Evolutionary conservation across 2,888 invertebrate species (phyloP).

Genomic region (Apamea crenata): DNA sequence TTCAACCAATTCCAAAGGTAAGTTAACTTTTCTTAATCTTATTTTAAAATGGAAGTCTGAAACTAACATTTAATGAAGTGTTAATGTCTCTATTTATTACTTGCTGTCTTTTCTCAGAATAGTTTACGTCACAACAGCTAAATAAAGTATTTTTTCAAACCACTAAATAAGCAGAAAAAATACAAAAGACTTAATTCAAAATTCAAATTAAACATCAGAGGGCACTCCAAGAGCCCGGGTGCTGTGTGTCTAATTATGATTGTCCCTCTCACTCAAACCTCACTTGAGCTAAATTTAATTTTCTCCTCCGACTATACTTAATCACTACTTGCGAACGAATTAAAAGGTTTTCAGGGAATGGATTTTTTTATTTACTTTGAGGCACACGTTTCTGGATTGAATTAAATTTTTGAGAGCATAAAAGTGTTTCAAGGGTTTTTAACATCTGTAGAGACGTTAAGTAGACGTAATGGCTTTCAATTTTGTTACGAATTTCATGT

Average conservation of each 20-base stretch:
- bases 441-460: background rate
- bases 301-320: slow-evolving; percentile 52
- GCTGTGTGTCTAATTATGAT: slow-evolving; percentile 62
- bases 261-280: slow-evolving; percentile 47
- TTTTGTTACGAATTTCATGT: background rate
- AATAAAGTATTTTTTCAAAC: background rate
- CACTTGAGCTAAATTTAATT: slow-evolving; percentile 61
- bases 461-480: background rate
- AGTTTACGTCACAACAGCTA: background rate
- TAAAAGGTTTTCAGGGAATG: slow-evolving; percentile 50
- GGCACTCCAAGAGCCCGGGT: slow-evolving; percentile 1
- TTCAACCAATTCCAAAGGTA: slow-evolving; percentile 28
- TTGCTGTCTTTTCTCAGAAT: background rate
- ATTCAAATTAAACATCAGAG: slow-evolving; percentile 43
- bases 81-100: background rate
- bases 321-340: slow-evolving; percentile 48
- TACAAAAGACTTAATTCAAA: slow-evolving; percentile 17
- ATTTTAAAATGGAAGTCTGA: background rate
- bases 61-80: background rate
- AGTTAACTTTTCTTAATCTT: background rate
- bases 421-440: slow-evolving; percentile 8
- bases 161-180: background rate
- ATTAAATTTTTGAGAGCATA: slow-evolving; percentile 26
- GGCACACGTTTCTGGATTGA: slow-evolving; percentile 24
- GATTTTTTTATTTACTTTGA: slow-evolving; percentile 44